Evolutionary conservation across 2,797 vertebrate genomes (phyloP), one percentile per base, ranked within the genome.

Genomic region (Coregonus sp.): DNA sequence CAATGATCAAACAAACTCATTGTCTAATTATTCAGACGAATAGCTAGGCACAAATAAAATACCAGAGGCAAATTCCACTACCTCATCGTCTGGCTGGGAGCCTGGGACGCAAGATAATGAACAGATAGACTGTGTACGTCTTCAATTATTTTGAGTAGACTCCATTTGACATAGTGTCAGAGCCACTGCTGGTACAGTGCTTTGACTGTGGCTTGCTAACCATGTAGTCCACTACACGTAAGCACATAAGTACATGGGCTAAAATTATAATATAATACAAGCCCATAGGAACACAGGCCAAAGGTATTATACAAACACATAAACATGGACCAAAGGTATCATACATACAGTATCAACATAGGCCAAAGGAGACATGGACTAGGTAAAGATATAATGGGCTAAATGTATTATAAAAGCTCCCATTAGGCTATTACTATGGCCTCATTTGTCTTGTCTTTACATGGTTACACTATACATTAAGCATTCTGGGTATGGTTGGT

Each of bases 391-490:
- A 25, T 25, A 29, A 63, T 29, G 2, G 9, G 11, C 59, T 11
- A 25, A 25, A 25, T 63, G 59, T 63, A 25, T 63, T 63, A 63
- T 9, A 5, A 25, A 63, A 25, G 33, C 31, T 67, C 6, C n/a
- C 61, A 65, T 65, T 75, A 72, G 50, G 47, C 16, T 71, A 69
- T 15, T 47, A 47, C 9, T 47, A 47, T 47, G 40, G 16, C 37
- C 1, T 73, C 15, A 37, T 78, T 35, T 14, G 20, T 71, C 37
- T 84, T 72, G 59, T 11, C 51, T 7, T 75, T 63, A 78, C 31
- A 4, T 7, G 54, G 20, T 11, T 67, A n/a, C 5, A 9, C 73
- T 51, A 20, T 68, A 76, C 59, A 63, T 63, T 63, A 54, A 11
- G 51, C 68, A 72, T 77, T 75, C 68, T 47, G 66, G 37, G 29